Evolutionary conservation across 2,797 vertebrate species (phyloP).

Genomic region (Hippoglossus hippoglossus): DNA sequence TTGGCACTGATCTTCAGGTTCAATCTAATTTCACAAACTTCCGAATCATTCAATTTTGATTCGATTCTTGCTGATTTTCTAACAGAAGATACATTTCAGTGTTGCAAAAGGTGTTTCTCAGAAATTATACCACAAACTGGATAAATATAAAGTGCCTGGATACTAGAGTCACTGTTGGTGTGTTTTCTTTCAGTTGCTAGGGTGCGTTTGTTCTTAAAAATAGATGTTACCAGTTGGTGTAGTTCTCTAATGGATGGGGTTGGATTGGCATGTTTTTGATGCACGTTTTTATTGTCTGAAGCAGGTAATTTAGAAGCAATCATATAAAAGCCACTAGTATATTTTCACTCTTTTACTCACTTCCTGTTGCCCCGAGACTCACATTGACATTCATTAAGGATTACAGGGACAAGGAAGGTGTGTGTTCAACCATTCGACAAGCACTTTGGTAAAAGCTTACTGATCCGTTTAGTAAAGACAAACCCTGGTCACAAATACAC

Average conservation of each 20-base stretch:
- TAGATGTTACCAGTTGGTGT: neutral
- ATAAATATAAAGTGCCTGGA: too few relatives aligned
- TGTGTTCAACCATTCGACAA: too few relatives aligned
- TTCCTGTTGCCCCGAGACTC: slow-evolving; percentile 30
- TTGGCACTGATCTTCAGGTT: neutral
- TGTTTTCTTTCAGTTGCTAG: too few relatives aligned
- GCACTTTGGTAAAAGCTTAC: too few relatives aligned
- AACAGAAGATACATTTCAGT: too few relatives aligned
- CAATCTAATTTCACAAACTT: neutral
- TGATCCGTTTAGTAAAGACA: too few relatives aligned
- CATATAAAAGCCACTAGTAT: neutral
- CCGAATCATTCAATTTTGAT: neutral
- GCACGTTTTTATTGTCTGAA: neutral
- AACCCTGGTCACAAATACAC: too few relatives aligned
- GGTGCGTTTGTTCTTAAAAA: neutral
- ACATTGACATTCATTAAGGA: slow-evolving; percentile 38
- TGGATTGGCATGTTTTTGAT: neutral
- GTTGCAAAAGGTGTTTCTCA: neutral
- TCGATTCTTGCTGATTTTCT: neutral
- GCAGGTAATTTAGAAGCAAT: neutral
- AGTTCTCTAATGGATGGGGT: neutral
- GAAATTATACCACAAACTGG: neutral
- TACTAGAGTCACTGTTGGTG: too few relatives aligned
- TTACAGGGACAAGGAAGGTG: slow-evolving; percentile 31
- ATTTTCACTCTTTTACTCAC: slow-evolving; percentile 12